Base-by-base conservation (phyloP, 2,888 invertebrate species). In the Thecocarcelia acutangulata region DNA sequence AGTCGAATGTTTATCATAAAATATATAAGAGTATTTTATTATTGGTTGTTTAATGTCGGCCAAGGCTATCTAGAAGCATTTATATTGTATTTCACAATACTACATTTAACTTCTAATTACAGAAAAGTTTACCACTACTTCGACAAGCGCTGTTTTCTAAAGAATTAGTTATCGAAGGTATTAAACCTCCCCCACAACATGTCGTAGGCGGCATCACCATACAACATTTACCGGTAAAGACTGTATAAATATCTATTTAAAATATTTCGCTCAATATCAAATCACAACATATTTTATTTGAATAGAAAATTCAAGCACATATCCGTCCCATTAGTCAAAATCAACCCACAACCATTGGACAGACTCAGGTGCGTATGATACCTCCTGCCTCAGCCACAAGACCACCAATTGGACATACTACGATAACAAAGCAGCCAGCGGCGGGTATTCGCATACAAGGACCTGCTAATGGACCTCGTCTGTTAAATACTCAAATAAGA, bases 111-210 rank as follows among this genome's bases (percentile, higher is more conserved):
- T 40, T 80, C 15, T 8, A 66, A 48, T 77, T 83, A 87, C 92
- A 97, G 97, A 98, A 97, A 95, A 98, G 98, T 92, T 92, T 98
- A 90, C 98, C 98, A 46, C 93, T 97, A 84, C 92, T 98, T 84
- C 94, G 98, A 77, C 97, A 97, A 90, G 97, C 97, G 17, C 92
- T 98, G 86, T 96, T 96, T 81, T 95, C 94, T 50, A 96, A 96
- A 91, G 98, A 98, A 91, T 92, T 98, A 89, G 94, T 95, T 37
- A 98, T 99, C 87, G 98, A 98, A 85, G 98, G 98, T 13, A 97
- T 99, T 87, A 94, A 95, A 89, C 96, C 98, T 11, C 98, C 98
- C 15, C 94, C 96, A 21, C 92, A 91, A 83, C 90, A 94, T 83
- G 93, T 93, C 82, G 93, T 95, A 61, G 93, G 94, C 48, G 93